A percentile compares a stretch with the other conserved stretches of the same genome.
Evolutionary conservation across 2,888 invertebrate species (phyloP).

Genomic region (Ophion costatus): DNA sequence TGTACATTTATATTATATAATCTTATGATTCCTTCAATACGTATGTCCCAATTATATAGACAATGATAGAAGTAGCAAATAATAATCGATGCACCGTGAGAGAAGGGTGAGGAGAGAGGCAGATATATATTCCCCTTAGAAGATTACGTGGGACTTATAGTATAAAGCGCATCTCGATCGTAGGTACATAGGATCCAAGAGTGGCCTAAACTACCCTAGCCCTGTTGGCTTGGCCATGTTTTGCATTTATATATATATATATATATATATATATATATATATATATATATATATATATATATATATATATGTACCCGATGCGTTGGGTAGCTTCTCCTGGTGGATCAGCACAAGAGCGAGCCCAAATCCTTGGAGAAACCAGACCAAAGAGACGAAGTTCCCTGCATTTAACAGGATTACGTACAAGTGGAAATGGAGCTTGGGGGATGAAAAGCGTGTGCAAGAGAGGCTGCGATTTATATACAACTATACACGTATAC

Average conservation of each 20-base stretch:
- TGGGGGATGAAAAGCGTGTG: background rate
- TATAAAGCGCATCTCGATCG: too few relatives aligned
- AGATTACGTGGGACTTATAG: too few relatives aligned
- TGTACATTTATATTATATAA: too few relatives aligned
- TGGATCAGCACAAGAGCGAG: constrained; percentile 4
- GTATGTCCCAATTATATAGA: too few relatives aligned
- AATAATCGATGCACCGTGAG: too few relatives aligned
- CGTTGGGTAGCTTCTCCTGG: background rate
- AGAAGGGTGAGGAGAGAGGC: too few relatives aligned
- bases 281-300: constrained; percentile 1
- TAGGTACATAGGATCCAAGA: too few relatives aligned
- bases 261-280: background rate
- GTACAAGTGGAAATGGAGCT: background rate
- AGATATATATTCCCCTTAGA: too few relatives aligned
- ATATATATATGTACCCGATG: background rate
- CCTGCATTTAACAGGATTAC: background rate
- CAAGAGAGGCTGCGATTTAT: constrained; percentile 8
- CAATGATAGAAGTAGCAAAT: too few relatives aligned
- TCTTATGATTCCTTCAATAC: too few relatives aligned
- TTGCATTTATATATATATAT: background rate
- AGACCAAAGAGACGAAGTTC: background rate
- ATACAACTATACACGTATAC: constrained; percentile 2
- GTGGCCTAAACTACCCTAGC: too few relatives aligned
- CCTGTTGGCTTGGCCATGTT: too few relatives aligned
- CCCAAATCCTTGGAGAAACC: background rate